Conservation (phyloP, 2,797 vertebrate species). For the Catharus ustulatus region DNA sequence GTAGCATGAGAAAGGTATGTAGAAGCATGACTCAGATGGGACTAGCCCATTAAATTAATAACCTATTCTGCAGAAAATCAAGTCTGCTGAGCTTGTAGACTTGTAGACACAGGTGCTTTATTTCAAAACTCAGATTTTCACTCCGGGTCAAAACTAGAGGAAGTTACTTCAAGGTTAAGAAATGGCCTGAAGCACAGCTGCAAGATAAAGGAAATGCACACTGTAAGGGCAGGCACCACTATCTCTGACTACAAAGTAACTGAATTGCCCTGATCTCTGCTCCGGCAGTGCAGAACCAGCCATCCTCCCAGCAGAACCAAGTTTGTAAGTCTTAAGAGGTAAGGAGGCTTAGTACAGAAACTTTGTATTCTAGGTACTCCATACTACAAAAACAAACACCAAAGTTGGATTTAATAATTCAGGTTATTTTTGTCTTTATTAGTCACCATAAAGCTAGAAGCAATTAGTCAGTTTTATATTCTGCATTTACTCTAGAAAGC, state of each 20-base stretch:
- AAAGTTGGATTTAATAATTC: background rate
- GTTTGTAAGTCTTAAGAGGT: background rate
- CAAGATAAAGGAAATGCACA: background rate
- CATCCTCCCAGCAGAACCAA: background rate
- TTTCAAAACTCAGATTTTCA: background rate
- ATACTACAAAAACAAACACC: background rate
- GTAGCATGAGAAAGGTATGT: background rate
- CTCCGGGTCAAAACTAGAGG: background rate
- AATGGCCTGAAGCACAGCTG: background rate
- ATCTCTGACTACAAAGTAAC: background rate
- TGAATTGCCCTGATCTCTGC: background rate
- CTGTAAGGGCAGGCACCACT: background rate
- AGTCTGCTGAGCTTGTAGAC: background rate
- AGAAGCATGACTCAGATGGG: background rate
- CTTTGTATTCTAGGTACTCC: background rate
- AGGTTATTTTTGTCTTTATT: background rate
- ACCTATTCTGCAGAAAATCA: background rate
- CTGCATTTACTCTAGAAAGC: background rate
- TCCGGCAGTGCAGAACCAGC: background rate
- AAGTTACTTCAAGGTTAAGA: background rate
- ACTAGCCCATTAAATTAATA: background rate
- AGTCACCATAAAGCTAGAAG: background rate
- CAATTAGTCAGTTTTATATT: background rate
- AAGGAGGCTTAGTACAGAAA: background rate
- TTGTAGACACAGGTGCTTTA: background rate